Conservation (phyloP, 2,113 vertebrate species). For the Upupa epops region DNA sequence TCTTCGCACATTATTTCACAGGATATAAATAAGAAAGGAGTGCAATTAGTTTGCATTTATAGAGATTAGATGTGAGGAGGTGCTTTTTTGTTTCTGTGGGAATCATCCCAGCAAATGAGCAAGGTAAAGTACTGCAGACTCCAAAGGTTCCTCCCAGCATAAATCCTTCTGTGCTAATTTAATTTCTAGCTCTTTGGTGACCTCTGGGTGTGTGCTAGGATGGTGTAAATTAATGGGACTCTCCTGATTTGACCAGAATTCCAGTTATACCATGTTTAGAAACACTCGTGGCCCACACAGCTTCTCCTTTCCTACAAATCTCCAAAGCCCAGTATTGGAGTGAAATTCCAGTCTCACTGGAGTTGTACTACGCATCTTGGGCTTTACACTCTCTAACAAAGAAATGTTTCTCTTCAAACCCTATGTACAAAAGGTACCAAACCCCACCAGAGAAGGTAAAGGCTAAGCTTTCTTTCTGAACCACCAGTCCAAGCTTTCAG, state of each 20-base stretch:
- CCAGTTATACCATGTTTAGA: neutral
- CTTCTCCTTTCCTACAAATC: neutral
- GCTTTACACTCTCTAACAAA: neutral
- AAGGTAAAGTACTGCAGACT: neutral
- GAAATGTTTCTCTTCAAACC: neutral
- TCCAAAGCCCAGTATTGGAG: neutral
- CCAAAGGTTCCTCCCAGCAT: neutral
- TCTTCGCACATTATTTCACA: conserved; percentile 15
- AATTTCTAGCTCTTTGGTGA: neutral
- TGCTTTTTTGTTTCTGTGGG: neutral
- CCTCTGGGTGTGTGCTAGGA: neutral
- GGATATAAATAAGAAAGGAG: neutral
- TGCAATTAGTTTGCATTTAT: neutral
- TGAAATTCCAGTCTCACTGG: neutral
- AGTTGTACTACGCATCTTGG: neutral
- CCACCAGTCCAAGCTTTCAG: neutral
- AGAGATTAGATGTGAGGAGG: neutral
- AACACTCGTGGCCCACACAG: neutral
- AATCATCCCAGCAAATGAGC: neutral
- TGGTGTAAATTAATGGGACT: neutral
- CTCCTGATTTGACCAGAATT: neutral
- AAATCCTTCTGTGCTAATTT: neutral
- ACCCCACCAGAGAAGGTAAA: neutral
- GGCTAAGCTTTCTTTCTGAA: neutral
- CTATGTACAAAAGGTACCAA: neutral